These are phyloP conservation scores for Metopolophium dirhodum DNA, from an alignment of 1,140 invertebrate genomes.

Conservation along the genomic window DNA sequence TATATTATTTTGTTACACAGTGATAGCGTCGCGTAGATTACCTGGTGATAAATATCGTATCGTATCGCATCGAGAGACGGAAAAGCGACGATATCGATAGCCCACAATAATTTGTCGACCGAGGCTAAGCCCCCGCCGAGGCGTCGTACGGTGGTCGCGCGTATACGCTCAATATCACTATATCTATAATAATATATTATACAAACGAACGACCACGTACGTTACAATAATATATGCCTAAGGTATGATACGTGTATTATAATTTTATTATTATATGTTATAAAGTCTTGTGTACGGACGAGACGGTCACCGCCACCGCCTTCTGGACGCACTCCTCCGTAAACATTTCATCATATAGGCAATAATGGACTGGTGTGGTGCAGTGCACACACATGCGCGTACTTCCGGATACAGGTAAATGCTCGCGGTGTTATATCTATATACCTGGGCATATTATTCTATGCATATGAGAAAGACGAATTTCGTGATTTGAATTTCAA, in stretches of 20 bases:
- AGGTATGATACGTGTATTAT: neutral
- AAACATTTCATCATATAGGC: neutral
- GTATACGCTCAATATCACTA: neutral
- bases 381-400: neutral
- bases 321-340: constrained; percentile 26
- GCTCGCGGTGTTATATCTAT: neutral
- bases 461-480: constrained; percentile 13
- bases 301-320: neutral
- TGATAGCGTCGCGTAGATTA: neutral
- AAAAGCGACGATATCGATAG: neutral
- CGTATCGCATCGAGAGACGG: neutral
- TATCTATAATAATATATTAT: neutral
- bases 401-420: constrained; percentile 27
- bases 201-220: neutral
- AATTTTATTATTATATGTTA: neutral
- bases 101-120: constrained; percentile 13
- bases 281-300: neutral
- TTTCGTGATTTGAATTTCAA: constrained; percentile 53
- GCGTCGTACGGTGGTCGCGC: neutral
- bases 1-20: neutral
- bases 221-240: neutral
- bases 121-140: neutral
- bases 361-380: neutral
- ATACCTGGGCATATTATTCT: neutral
- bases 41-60: neutral